A percentile compares a stretch with the other conserved stretches of the same genome.
Conservation (phyloP, 1,140 invertebrate species). For the Cydia strobilella region DNA sequence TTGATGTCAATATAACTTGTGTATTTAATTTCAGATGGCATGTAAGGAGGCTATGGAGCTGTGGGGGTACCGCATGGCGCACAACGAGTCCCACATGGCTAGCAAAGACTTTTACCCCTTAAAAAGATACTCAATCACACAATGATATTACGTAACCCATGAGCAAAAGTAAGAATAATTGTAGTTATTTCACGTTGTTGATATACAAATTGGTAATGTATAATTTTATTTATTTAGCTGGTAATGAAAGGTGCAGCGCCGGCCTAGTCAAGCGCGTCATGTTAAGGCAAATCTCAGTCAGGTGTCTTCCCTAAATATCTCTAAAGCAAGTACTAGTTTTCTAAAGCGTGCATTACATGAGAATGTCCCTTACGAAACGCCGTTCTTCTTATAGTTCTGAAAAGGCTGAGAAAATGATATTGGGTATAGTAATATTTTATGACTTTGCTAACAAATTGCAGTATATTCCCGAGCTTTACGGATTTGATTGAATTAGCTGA, state of each 20-base stretch:
- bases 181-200: not conserved
- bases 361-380: too few species aligned
- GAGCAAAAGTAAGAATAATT: not conserved
- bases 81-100: constrained; percentile 76
- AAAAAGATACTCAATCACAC: constrained; percentile 61
- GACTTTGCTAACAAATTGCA: too few species aligned
- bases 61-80: constrained; percentile 87
- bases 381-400: too few species aligned
- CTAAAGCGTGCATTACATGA: too few species aligned
- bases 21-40: constrained; percentile 72
- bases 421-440: too few species aligned
- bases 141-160: constrained; percentile 47
- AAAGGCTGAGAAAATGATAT: too few species aligned
- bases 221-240: constrained; percentile 19
- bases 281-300: not conserved
- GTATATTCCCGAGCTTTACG: too few species aligned
- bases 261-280: not conserved
- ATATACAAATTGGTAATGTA: not conserved
- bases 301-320: constrained; percentile 18
- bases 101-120: constrained; percentile 76
- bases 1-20: too few species aligned
- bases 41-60: constrained; percentile 88
- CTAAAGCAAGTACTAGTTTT: not conserved
- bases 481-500: too few species aligned
- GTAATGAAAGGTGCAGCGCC: not conserved